Evolutionary conservation across 2,797 vertebrate genomes (phyloP).

Genomic region (Arctocebus calabarensis): DNA sequence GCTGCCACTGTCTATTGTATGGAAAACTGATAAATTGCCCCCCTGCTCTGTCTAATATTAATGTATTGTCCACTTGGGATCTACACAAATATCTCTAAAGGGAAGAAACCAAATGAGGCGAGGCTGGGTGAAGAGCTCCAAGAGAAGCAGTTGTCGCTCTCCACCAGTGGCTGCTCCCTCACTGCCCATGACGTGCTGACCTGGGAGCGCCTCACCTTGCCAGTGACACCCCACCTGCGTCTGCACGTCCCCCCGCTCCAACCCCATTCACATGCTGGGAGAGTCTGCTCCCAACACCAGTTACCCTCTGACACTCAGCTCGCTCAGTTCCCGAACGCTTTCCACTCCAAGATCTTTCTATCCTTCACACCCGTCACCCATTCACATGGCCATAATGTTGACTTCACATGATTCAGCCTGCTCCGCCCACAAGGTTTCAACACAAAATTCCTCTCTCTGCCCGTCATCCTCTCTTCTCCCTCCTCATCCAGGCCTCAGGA

Average conservation of each 20-base stretch:
- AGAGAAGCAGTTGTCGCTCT: neutral
- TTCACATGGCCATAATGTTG: neutral
- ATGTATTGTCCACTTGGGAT: neutral
- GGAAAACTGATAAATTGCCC: neutral
- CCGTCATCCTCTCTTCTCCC: constrained; percentile 51
- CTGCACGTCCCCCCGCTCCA: neutral
- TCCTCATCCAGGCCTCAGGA: constrained; percentile 1
- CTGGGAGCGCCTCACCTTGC: neutral
- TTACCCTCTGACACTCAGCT: neutral
- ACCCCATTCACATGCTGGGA: neutral
- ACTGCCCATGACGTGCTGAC: too few relatives aligned
- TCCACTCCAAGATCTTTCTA: neutral
- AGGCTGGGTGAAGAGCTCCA: neutral
- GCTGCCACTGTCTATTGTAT: neutral
- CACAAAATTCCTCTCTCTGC: constrained; percentile 47
- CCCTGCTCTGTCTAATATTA: neutral
- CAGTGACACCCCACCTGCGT: neutral
- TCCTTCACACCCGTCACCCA: neutral
- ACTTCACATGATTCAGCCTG: neutral
- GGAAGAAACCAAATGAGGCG: neutral
- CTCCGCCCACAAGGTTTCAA: constrained; percentile 45
- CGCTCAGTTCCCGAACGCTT: neutral
- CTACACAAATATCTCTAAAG: neutral
- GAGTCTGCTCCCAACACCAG: neutral
- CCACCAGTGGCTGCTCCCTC: too few relatives aligned